These are phyloP conservation scores for Sympetrum striolatum DNA, from an alignment of 2,888 invertebrate genomes.

Conservation along the genomic window DNA sequence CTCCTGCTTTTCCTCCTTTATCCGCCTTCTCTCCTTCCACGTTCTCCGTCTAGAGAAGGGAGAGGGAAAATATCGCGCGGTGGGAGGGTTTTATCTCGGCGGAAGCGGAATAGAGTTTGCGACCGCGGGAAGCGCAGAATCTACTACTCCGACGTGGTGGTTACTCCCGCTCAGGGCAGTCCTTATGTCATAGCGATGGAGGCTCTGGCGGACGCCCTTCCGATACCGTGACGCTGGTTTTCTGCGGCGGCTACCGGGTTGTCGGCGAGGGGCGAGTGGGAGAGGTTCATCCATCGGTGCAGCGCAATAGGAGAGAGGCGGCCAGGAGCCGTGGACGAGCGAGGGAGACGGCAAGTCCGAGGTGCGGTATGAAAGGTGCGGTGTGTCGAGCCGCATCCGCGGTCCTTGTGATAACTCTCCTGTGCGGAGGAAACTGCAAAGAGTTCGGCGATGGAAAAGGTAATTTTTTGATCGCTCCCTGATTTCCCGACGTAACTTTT, in stretches of 20 bases:
- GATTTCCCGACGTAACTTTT: not conserved
- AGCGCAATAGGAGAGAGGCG: not conserved
- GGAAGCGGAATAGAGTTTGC: not conserved
- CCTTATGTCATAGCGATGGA: not conserved
- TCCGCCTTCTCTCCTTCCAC: not conserved
- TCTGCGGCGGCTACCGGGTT: not conserved
- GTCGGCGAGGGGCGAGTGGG: not conserved
- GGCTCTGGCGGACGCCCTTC: not conserved
- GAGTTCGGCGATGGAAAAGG: conserved; percentile 31
- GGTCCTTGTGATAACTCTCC: not conserved
- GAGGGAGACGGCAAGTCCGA: not conserved
- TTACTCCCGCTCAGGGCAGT: not conserved
- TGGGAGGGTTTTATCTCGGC: not conserved
- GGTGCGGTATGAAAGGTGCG: not conserved
- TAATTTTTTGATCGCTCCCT: not conserved
- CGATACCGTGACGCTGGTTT: conserved; percentile 21
- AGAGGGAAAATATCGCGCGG: not conserved
- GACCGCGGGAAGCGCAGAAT: not conserved
- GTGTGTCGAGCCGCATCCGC: not conserved
- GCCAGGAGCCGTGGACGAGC: not conserved
- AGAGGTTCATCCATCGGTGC: not conserved
- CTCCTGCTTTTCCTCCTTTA: not conserved
- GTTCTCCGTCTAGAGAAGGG: not conserved
- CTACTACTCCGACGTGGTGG: not conserved
- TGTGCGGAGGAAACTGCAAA: conserved; percentile 8